These are phyloP conservation scores for Chiloscyllium punctatum DNA, from an alignment of 2,797 vertebrate genomes.

Conservation along the genomic window DNA sequence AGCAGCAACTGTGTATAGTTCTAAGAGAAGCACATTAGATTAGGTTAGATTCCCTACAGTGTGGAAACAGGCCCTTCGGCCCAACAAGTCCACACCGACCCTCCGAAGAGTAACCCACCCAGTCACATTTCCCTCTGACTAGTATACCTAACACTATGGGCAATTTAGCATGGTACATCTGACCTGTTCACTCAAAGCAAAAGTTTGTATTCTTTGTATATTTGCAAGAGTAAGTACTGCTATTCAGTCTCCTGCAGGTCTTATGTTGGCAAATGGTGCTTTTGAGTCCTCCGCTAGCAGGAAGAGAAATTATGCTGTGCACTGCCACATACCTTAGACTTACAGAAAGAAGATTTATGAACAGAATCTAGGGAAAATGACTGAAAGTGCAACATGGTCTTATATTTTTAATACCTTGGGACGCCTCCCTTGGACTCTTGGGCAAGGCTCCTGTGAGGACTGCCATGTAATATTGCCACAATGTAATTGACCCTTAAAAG, in stretches of 20 bases:
- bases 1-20: neutral
- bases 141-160: too few species aligned
- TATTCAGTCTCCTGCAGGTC: neutral
- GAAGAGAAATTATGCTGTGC: neutral
- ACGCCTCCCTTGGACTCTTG: neutral
- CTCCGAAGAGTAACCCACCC: too few species aligned
- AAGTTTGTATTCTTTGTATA: neutral
- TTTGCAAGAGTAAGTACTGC: neutral
- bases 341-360: neutral
- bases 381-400: neutral
- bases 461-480: neutral
- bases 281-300: neutral
- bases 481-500: too few species aligned
- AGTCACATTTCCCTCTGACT: too few species aligned
- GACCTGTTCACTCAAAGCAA: neutral
- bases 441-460: neutral
- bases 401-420: neutral
- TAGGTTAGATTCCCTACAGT: too few species aligned
- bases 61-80: too few species aligned
- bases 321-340: neutral
- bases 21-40: neutral
- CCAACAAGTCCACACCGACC: too few species aligned
- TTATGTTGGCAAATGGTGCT: neutral
- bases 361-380: neutral
- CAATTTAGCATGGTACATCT: neutral